Base-by-base conservation (phyloP, 2,888 invertebrate species). In the Hirtodrosophila trivittata region DNA sequence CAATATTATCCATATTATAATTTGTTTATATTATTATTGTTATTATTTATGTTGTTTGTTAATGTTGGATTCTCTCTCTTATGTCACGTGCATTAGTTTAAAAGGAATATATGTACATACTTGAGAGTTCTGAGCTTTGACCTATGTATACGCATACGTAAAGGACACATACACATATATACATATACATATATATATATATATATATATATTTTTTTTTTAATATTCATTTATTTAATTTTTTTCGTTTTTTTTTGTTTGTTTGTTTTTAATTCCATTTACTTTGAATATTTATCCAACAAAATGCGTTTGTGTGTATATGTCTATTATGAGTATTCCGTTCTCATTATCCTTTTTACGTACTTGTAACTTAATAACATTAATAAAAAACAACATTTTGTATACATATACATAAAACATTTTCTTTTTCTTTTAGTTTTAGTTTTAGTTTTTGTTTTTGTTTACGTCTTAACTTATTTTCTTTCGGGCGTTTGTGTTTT, bases 381-480 rank as follows among this genome's bases (percentile, higher is more conserved):
- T 71, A 74, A 73, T 83, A 77, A 66, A 82, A 76, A 86, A 76
- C 65, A 77, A 66, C 66, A 65, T 69, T 54, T 80, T 76, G 74
- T 80, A 69, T 86, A 77, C 84, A 75, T 78, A 75, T 69, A 73
- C 70, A 69, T 74, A 63, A 71, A 71, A 71, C 57, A 57, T 64
- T 71, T 9, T 43, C n/a, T n/a, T n/a, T n/a, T n/a, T n/a, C n/a
- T n/a, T n/a, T n/a, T n/a, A n/a, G n/a, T n/a, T n/a, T n/a, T n/a
- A n/a, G n/a, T n/a, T n/a, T n/a, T n/a, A n/a, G n/a, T 51, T 10
- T 6, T 50, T 30, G 35, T 28, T 10, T 56, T 39, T 35, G n/a
- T 39, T 49, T 3, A 66, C 46, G 62, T 30, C 74, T 68, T 74
- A 70, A 13, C 56, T 69, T 63, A 52, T 49, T 56, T 64, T 51